These are phyloP conservation scores for Strigamia transsilvanica DNA, from an alignment of 2,888 invertebrate species.

Conservation along the genomic window DNA sequence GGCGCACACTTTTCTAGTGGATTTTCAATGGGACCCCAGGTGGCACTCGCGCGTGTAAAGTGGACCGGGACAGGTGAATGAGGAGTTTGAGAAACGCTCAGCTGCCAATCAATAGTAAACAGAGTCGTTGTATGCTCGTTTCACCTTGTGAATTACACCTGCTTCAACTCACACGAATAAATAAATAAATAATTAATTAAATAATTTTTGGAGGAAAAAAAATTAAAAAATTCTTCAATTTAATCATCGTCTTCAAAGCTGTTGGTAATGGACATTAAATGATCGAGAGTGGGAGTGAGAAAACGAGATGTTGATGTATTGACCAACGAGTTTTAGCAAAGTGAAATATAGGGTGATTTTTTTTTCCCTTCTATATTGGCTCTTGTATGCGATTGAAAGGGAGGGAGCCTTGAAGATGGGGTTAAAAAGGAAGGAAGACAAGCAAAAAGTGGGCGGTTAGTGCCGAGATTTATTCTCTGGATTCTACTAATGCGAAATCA, in stretches of 20 bases:
- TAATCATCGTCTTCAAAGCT: background rate
- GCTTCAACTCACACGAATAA: background rate
- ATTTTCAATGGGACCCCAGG: conserved; percentile 22
- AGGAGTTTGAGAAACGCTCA: conserved; percentile 18
- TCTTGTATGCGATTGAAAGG: background rate
- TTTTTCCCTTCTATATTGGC: conserved; percentile 3
- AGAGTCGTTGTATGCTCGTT: background rate
- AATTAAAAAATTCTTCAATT: background rate
- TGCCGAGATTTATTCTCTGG: background rate
- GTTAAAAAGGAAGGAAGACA: conserved; percentile 15
- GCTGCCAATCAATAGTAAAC: conserved; percentile 30
- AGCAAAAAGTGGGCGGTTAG: conserved; percentile 21
- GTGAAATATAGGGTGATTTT: background rate
- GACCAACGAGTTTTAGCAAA: background rate
- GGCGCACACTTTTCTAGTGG: conserved; percentile 7
- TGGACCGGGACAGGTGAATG: conserved; percentile 30
- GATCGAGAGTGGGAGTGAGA: background rate
- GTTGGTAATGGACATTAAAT: conserved; percentile 9
- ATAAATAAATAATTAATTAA: background rate
- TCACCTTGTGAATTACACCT: conserved; percentile 3
- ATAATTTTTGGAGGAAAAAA: background rate
- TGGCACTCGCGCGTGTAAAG: conserved; percentile 25
- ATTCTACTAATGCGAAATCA: conserved; percentile 30
- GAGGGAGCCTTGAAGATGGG: background rate
- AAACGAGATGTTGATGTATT: conserved; percentile 9